phyloP scores from a whole-genome alignment of 2,797 vertebrate species.

The Clarias fuscus region DNA sequence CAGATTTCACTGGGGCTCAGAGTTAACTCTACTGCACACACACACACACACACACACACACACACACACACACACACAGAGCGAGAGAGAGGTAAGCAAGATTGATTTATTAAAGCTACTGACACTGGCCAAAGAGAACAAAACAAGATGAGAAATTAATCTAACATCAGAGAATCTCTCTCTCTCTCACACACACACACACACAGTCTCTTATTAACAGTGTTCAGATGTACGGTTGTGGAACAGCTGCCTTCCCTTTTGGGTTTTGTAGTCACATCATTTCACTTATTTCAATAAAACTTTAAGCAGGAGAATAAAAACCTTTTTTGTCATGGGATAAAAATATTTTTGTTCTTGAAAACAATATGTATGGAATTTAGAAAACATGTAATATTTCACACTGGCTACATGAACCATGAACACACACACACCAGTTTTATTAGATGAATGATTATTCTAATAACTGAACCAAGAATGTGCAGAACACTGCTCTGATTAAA shows the following conservation, averaged over 20 bases:
- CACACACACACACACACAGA: no score
- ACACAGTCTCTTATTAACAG: neutral
- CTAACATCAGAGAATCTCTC: neutral
- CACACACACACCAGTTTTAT: neutral
- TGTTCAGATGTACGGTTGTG: neutral
- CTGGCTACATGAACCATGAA: neutral
- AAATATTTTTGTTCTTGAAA: neutral
- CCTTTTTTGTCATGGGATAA: neutral
- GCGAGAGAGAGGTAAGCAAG: neutral
- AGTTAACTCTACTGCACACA: conserved; percentile 51
- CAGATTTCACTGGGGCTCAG: conserved; percentile 51
- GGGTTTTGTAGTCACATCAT: neutral
- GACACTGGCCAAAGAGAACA: neutral
- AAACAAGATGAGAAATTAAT: neutral
- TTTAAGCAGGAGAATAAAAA: neutral
- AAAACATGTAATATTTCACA: neutral
- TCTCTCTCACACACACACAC: neutral
- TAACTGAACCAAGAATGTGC: neutral
- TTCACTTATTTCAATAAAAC: neutral
- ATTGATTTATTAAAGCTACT: neutral
- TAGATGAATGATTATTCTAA: neutral
- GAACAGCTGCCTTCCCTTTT: neutral
- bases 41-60: no score
- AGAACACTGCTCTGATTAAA: neutral
- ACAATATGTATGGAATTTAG: neutral